phyloP scores from a whole-genome alignment of 1,140 invertebrate genomes.

The Anadara kagoshimensis region DNA sequence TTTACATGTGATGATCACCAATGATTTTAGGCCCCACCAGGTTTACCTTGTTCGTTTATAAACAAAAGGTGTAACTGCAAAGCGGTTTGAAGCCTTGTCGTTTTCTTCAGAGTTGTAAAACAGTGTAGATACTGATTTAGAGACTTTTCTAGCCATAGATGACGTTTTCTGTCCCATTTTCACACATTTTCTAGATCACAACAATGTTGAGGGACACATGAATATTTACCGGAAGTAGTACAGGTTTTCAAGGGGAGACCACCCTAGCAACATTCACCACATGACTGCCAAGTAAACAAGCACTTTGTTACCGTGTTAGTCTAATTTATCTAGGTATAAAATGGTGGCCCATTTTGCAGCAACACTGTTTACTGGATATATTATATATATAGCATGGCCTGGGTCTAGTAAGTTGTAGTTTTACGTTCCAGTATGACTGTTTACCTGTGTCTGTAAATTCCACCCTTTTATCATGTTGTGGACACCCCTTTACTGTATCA shows the following conservation, averaged over 20 bases:
- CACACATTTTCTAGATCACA: too few species aligned
- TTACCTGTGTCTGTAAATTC: neutral
- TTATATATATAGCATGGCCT: slow-evolving; percentile 57
- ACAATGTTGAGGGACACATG: too few species aligned
- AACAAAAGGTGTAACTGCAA: slow-evolving; percentile 1
- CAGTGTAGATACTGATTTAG: slow-evolving; percentile 9
- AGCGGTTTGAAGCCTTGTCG: neutral
- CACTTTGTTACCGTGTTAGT: too few species aligned
- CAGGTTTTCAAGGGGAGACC: too few species aligned
- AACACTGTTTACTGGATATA: slow-evolving; percentile 50
- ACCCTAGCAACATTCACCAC: too few species aligned
- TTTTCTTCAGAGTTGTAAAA: slow-evolving; percentile 7
- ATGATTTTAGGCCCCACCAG: too few species aligned
- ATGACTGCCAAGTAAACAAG: too few species aligned
- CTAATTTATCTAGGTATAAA: too few species aligned
- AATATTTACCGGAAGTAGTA: too few species aligned
- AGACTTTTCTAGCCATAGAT: slow-evolving; percentile 8
- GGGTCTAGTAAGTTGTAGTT: slow-evolving; percentile 54
- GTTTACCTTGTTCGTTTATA: slow-evolving; percentile 17
- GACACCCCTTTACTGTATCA: neutral
- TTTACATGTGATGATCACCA: too few species aligned
- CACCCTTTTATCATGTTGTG: neutral
- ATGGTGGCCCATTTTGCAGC: slow-evolving; percentile 61
- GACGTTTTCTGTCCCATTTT: slow-evolving; percentile 13
- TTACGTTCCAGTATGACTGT: neutral